Evolutionary conservation across 2,888 invertebrate species (phyloP).

Genomic region (Bellardia pandia): DNA sequence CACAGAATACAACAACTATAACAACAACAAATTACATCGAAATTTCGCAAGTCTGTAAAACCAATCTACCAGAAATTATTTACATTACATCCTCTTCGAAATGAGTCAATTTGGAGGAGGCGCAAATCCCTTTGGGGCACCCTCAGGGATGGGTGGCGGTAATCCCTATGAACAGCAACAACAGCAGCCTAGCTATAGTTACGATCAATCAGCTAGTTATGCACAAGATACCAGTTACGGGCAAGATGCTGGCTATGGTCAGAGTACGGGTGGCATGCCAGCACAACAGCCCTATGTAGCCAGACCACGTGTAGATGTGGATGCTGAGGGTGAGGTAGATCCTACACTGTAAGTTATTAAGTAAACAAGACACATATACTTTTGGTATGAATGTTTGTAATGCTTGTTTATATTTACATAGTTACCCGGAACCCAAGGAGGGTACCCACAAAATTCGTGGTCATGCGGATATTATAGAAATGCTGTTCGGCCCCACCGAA

Average conservation of each 20-base stretch:
- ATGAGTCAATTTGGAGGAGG: slow-evolving; percentile 76
- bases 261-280: slow-evolving; percentile 67
- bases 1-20: background rate
- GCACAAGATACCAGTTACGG: slow-evolving; percentile 72
- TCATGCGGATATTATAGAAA: slow-evolving; percentile 92
- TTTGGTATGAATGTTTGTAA: background rate
- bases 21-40: slow-evolving; percentile 31
- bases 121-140: slow-evolving; percentile 80
- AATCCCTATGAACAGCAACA: slow-evolving; percentile 79
- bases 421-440: slow-evolving; percentile 94
- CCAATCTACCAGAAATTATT: slow-evolving; percentile 41
- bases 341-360: slow-evolving; percentile 87
- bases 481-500: slow-evolving; percentile 92
- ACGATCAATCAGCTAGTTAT: slow-evolving; percentile 76
- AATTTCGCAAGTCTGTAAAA: slow-evolving; percentile 37
- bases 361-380: too few relatives aligned
- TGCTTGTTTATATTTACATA: slow-evolving; percentile 77
- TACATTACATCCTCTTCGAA: slow-evolving; percentile 44
- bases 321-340: slow-evolving; percentile 94
- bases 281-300: slow-evolving; percentile 78
- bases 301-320: slow-evolving; percentile 92
- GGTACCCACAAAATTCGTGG: slow-evolving; percentile 95
- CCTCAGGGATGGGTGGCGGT: slow-evolving; percentile 72
- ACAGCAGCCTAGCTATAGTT: slow-evolving; percentile 78
- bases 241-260: slow-evolving; percentile 65